A percentile compares a stretch with the other conserved stretches of the same genome.
Evolutionary conservation across 2,888 invertebrate genomes (phyloP).

Genomic region (Drosophila yooni): DNA sequence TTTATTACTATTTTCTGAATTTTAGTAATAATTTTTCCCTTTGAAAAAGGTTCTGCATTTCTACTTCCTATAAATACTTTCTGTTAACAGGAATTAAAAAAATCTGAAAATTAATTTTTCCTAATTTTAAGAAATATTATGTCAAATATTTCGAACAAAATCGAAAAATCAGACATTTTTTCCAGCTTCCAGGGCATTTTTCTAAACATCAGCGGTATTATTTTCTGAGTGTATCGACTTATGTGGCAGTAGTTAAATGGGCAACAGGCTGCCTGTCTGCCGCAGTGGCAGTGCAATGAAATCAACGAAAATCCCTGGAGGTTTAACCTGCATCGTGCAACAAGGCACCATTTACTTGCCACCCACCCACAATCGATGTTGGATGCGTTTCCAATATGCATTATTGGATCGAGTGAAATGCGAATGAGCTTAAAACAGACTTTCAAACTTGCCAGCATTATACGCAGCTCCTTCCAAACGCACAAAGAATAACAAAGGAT

Average conservation of each 20-base stretch:
- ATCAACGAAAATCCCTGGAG: slow-evolving; percentile 36
- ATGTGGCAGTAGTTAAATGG: slow-evolving; percentile 21
- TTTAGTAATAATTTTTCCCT: background rate
- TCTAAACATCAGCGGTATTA: background rate
- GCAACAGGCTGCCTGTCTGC: slow-evolving; percentile 57
- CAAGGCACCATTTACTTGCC: slow-evolving; percentile 48
- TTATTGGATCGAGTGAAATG: slow-evolving; percentile 19
- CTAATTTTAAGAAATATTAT: background rate
- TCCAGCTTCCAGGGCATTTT: background rate
- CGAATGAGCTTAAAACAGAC: slow-evolving; percentile 14
- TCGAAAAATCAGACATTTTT: background rate
- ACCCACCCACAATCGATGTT: slow-evolving; percentile 22
- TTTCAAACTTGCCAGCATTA: slow-evolving; percentile 46
- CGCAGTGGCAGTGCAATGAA: slow-evolving; percentile 36
- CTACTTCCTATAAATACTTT: background rate
- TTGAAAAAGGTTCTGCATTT: background rate
- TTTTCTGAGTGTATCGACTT: background rate
- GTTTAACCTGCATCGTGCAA: slow-evolving; percentile 24
- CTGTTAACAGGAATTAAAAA: no score
- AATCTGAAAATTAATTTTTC: background rate
- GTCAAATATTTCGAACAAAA: background rate
- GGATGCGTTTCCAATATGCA: slow-evolving; percentile 54
- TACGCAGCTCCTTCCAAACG: slow-evolving; percentile 25
- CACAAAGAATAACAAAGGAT: slow-evolving; percentile 46
- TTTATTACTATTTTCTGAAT: background rate